Base-by-base conservation (phyloP, 2,888 invertebrate genomes). In the Philopedon plagiatum region DNA sequence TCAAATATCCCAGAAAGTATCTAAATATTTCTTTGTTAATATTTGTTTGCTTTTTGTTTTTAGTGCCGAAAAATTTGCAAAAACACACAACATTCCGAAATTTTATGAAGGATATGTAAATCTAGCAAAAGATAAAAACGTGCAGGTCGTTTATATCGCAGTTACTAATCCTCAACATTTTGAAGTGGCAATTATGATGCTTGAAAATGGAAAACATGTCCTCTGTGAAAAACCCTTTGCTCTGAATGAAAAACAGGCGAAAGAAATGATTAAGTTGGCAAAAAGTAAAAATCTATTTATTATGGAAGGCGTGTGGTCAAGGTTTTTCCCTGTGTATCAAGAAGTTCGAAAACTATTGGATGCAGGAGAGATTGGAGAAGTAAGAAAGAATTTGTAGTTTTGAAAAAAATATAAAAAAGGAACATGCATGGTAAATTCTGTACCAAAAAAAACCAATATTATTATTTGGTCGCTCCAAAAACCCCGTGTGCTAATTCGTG, bases 151-250 rank as follows among this genome's bases (percentile, higher is more conserved):
- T 1, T 97, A 97, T 82, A 89, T 97, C 77, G 96, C 95, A 3
- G 87, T 89, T 0, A 84, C 96, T 26, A 91, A 94, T 84, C 89
- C 92, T 0, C 88, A 91, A 75, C 97, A 97, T 84, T 91, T 90
- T 76, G 87, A 89, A 41, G 85, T 93, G 3, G 87, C 90, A 0
- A 91, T 91, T 82, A 80, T 94, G 67, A 93, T 94, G 89, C 85
- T 98, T 26, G 90, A 92, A 74, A 87, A 91, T 79, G 94, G 94
- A 0, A 97, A 97, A 83, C 92, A 95, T 80, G 92, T 98, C 0
- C 86, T 98, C 1, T 95, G 96, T 83, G 97, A 98, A 85, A 98
- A 97, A 84, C 96, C 97, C 0, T 85, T 97, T 71, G 92, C 94
- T 57, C 85, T 97, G 85, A 95, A 95, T 83, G 86, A 88, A 49